Percentiles rank a stretch among this genome's conserved stretches.
Conservation (phyloP, 2,113 vertebrate species). For the Panurus biarmicus region DNA sequence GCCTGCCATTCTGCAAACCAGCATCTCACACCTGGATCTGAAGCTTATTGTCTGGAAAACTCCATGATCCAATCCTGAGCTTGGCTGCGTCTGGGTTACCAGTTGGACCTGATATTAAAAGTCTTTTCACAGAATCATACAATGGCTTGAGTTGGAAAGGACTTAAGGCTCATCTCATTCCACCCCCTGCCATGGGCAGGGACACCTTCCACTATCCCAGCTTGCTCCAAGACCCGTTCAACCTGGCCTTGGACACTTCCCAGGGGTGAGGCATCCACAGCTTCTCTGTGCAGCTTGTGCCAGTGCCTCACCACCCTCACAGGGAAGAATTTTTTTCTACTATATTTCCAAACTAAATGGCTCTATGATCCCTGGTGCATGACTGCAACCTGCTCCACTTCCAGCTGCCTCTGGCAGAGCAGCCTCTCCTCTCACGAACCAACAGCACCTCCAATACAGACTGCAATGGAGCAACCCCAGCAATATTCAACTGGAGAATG, state of each 20-base stretch:
- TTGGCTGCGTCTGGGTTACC: neutral
- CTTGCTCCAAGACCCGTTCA: fast-evolving
- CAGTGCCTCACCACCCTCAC: neutral
- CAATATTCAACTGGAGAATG: neutral
- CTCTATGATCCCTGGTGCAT: neutral
- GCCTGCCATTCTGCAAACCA: neutral
- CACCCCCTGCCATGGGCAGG: neutral
- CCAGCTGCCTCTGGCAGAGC: fast-evolving
- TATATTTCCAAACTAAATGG: neutral
- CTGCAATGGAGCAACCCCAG: no score
- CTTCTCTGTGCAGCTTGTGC: neutral
- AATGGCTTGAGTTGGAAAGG: neutral
- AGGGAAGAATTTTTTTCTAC: neutral
- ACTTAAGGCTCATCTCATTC: neutral
- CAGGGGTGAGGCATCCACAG: neutral
- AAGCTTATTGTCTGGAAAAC: neutral
- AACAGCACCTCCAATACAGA: no score
- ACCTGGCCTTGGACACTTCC: neutral
- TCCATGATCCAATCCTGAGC: neutral
- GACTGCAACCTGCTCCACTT: neutral
- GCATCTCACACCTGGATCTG: neutral
- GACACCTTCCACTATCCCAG: neutral
- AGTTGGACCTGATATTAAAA: neutral
- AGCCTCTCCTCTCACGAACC: neutral
- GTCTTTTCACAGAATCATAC: neutral